Conservation (phyloP, 2,797 vertebrate genomes). For the Triplophysa bombifrons region DNA sequence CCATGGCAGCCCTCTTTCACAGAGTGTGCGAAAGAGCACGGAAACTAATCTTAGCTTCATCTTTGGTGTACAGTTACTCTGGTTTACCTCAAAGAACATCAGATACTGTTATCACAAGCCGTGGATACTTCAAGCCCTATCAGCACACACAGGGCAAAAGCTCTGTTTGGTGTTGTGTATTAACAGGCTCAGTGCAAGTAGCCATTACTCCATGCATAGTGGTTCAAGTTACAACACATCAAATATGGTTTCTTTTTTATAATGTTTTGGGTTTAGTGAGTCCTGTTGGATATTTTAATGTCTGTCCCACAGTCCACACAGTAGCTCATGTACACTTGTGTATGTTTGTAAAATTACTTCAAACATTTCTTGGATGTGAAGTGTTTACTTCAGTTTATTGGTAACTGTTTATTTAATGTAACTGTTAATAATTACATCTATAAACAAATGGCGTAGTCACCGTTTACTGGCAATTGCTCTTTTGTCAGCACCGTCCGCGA, state of each 20-base stretch:
- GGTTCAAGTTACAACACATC: slow-evolving; percentile 14
- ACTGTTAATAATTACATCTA: slow-evolving; percentile 10
- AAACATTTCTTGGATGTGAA: not conserved
- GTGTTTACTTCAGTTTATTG: not conserved
- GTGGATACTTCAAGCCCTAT: slow-evolving; percentile 24
- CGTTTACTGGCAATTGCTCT: slow-evolving; percentile 7
- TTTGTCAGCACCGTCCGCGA: not conserved
- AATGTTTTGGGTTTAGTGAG: not conserved
- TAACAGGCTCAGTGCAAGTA: slow-evolving; percentile 19
- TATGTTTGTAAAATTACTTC: not conserved
- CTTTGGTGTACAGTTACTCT: slow-evolving; percentile 45
- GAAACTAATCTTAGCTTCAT: slow-evolving; percentile 46
- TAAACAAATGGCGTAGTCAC: slow-evolving; percentile 15
- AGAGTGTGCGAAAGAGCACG: slow-evolving; percentile 14
- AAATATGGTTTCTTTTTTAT: slow-evolving; percentile 37
- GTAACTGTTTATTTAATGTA: slow-evolving; percentile 2
- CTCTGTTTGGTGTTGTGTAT: slow-evolving; percentile 35
- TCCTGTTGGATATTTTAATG: not conserved
- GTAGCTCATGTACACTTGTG: not conserved
- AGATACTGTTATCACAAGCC: slow-evolving; percentile 45
- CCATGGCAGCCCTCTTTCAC: slow-evolving; percentile 39
- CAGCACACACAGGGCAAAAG: slow-evolving; percentile 5
- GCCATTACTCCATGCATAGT: not conserved
- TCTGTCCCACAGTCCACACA: not conserved
- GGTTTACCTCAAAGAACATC: slow-evolving; percentile 19